phyloP scores from a whole-genome alignment of 2,888 invertebrate genomes.

The Caenorhabditis sp. region DNA sequence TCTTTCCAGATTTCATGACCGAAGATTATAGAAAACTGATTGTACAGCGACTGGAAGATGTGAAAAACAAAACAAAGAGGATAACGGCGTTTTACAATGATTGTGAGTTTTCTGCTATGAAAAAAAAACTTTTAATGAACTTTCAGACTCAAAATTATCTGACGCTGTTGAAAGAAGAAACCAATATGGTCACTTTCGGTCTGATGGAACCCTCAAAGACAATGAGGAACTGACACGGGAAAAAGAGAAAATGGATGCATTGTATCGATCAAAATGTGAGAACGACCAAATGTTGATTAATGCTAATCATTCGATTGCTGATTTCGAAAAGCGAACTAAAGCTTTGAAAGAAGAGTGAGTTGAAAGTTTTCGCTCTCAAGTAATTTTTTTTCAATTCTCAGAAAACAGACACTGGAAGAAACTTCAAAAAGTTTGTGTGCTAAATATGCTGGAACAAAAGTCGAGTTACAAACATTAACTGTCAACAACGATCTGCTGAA shows the following conservation, averaged over 20 bases:
- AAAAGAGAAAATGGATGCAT: slow-evolving; percentile 69
- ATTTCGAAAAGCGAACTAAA: slow-evolving; percentile 39
- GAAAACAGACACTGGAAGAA: slow-evolving; percentile 58
- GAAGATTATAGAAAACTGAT: slow-evolving; percentile 45
- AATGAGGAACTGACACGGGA: slow-evolving; percentile 58
- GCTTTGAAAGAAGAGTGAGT: slow-evolving; percentile 48
- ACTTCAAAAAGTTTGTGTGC: slow-evolving; percentile 40
- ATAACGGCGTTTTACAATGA: slow-evolving; percentile 27
- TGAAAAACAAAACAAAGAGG: slow-evolving; percentile 26
- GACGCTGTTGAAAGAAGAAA: slow-evolving; percentile 28
- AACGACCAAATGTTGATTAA: slow-evolving; percentile 75
- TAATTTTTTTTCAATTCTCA: slow-evolving; percentile 25
- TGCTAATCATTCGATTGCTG: slow-evolving; percentile 45
- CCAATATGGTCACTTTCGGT: neutral
- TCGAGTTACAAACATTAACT: slow-evolving; percentile 51
- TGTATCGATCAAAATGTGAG: slow-evolving; percentile 74
- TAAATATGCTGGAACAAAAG: slow-evolving; percentile 64
- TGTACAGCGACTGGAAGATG: slow-evolving; percentile 37
- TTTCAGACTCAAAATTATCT: slow-evolving; percentile 42
- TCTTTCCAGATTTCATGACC: slow-evolving; percentile 27
- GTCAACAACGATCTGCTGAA: slow-evolving; percentile 60
- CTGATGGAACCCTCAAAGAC: slow-evolving; percentile 8
- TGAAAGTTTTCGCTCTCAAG: neutral
- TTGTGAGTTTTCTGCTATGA: slow-evolving; percentile 40
- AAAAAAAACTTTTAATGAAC: neutral